Percentiles rank a stretch among this genome's conserved stretches.
Conservation (phyloP, 2,797 vertebrate species). For the Cuculus canorus region DNA sequence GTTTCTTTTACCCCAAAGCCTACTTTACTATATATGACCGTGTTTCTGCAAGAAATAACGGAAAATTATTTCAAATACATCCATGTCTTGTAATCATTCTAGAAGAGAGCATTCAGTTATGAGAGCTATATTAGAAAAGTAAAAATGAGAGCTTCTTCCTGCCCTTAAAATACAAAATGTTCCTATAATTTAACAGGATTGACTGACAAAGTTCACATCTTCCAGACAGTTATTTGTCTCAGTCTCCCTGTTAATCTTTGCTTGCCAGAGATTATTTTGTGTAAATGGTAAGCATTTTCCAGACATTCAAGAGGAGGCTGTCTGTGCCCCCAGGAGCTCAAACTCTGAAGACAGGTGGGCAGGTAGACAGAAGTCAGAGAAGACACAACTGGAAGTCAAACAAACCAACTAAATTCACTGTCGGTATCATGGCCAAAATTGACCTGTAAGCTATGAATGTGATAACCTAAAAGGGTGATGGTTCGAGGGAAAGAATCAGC, state of each 20-base stretch:
- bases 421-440: background rate
- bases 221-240: background rate
- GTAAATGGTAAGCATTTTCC: background rate
- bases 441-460: background rate
- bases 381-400: background rate
- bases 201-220: background rate
- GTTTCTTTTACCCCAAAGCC: background rate
- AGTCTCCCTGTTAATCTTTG: background rate
- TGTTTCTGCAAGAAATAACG: conserved; percentile 3
- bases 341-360: background rate
- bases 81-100: background rate
- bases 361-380: background rate
- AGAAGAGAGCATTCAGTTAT: background rate
- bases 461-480: background rate
- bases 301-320: background rate
- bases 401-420: background rate
- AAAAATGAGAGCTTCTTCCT: conserved; percentile 6
- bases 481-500: background rate
- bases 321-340: background rate
- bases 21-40: background rate
- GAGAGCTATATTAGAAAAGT: background rate
- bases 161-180: background rate
- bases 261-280: background rate
- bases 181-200: background rate
- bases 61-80: background rate